Conservation (phyloP, 2,797 vertebrate genomes). For the Eremophila alpestris region DNA sequence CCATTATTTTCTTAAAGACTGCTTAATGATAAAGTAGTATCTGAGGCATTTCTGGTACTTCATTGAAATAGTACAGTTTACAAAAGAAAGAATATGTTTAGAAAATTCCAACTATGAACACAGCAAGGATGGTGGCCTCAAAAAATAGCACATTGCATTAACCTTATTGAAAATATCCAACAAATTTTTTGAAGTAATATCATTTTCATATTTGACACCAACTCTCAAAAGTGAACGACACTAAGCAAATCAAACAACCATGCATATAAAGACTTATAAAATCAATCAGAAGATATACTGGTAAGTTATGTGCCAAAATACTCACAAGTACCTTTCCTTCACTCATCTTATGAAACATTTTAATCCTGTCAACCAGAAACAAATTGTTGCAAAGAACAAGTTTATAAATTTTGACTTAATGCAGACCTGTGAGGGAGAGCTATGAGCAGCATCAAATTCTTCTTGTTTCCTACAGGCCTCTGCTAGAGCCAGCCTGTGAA, state of each 20-base stretch:
- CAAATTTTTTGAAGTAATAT: not conserved
- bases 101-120: not conserved
- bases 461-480: slow-evolving; percentile 91
- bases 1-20: not conserved
- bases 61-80: not conserved
- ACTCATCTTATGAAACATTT: not conserved
- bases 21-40: not conserved
- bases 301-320: not conserved
- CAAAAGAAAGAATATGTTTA: not conserved
- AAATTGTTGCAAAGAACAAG: not conserved
- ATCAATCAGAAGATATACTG: not conserved
- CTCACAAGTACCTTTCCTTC: not conserved
- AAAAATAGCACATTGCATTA: not conserved
- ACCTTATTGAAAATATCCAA: not conserved
- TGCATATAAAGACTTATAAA: not conserved
- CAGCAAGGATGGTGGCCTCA: not conserved
- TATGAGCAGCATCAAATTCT: slow-evolving; percentile 89
- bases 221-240: not conserved
- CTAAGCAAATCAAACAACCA: not conserved
- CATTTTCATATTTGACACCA: not conserved
- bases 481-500: slow-evolving; percentile 89
- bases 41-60: not conserved
- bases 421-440: slow-evolving; percentile 86
- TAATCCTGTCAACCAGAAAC: not conserved
- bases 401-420: not conserved